phyloP scores from a whole-genome alignment of 2,113 vertebrate genomes.

The Columba janthina region DNA sequence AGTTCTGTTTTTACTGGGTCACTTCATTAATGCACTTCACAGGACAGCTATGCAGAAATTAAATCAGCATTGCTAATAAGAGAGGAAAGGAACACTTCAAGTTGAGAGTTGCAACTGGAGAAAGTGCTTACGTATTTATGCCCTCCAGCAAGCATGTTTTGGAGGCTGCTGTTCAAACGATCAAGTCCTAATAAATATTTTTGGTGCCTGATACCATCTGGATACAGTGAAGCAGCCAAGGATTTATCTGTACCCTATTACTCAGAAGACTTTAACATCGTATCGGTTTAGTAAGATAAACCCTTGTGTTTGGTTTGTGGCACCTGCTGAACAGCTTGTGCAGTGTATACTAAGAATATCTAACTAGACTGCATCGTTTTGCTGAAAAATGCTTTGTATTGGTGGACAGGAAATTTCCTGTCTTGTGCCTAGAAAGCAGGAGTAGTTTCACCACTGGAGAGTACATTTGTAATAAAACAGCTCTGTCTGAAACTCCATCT shows the following conservation, averaged over 20 bases:
- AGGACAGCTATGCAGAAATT: not conserved
- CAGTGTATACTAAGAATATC: not conserved
- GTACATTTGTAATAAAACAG: not conserved
- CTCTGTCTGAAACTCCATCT: not conserved
- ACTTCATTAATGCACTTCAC: not conserved
- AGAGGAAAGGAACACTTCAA: not conserved
- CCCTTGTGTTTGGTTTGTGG: constrained; percentile 1
- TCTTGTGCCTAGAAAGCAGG: not conserved
- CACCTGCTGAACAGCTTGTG: not conserved
- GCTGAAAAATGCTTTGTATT: not conserved
- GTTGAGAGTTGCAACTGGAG: not conserved
- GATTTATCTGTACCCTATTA: not conserved
- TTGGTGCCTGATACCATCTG: not conserved
- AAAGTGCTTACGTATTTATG: not conserved
- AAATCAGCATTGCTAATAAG: not conserved
- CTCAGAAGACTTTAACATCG: not conserved
- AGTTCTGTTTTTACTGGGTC: not conserved
- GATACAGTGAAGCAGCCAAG: not conserved
- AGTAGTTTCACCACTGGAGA: not conserved
- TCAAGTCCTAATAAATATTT: not conserved
- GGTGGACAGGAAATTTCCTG: not conserved
- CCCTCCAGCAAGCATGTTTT: not conserved
- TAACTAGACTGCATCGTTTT: not conserved
- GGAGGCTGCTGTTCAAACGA: not conserved
- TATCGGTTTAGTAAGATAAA: not conserved